Conservation (phyloP, 2,797 vertebrate genomes). For the Carcharodon carcharias region DNA sequence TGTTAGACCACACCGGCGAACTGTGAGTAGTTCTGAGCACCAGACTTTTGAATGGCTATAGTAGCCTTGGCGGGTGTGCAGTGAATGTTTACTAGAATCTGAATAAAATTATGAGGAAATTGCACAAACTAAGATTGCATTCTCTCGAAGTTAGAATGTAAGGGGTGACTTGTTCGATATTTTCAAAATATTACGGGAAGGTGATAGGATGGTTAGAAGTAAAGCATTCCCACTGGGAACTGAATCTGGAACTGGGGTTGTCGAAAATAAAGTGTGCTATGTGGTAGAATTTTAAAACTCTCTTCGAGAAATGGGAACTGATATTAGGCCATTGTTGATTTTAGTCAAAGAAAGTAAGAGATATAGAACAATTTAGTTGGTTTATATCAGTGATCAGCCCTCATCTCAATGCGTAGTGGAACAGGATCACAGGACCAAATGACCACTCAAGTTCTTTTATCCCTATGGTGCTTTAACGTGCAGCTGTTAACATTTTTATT, state of each 20-base stretch:
- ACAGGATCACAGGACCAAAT: too few relatives aligned
- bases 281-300: too few relatives aligned
- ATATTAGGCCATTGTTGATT: too few relatives aligned
- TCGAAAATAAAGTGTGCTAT: too few relatives aligned
- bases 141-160: not conserved
- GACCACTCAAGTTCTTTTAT: too few relatives aligned
- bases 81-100: not conserved
- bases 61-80: not conserved
- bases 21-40: not conserved
- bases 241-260: too few relatives aligned
- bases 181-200: not conserved
- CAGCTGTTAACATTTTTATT: not conserved
- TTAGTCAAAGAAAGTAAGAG: too few relatives aligned
- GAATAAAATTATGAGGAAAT: not conserved
- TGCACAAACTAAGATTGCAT: not conserved
- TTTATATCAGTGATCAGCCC: too few relatives aligned
- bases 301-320: too few relatives aligned
- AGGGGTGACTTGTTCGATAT: not conserved
- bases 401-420: too few relatives aligned
- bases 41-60: not conserved
- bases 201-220: not conserved
- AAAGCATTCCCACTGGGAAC: too few relatives aligned
- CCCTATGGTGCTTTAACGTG: not conserved
- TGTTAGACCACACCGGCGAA: not conserved
- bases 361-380: too few relatives aligned